Conservation (phyloP, 2,888 invertebrate genomes). For the Ernsta delagoae region DNA sequence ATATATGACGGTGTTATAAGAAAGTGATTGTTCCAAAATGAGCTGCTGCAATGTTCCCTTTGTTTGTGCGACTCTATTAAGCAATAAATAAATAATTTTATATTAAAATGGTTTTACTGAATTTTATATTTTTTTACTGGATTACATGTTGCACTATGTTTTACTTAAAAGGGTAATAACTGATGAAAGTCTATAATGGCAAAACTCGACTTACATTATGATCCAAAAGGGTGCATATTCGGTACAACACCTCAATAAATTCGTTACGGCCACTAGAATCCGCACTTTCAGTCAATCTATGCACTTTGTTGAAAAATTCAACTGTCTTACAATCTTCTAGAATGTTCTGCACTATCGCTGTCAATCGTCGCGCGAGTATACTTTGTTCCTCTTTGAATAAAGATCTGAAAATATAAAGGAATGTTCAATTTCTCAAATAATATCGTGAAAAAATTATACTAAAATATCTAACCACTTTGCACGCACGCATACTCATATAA, state of each 20-base stretch:
- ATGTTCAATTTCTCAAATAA: background rate
- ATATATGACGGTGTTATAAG: too few relatives aligned
- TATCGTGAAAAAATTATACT: too few relatives aligned
- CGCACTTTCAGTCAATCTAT: background rate
- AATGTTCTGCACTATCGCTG: constrained; percentile 52
- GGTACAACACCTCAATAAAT: constrained; percentile 51
- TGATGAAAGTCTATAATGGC: too few relatives aligned
- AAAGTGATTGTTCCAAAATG: too few relatives aligned
- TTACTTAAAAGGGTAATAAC: too few relatives aligned
- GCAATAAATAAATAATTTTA: too few relatives aligned
- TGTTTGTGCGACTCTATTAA: too few relatives aligned
- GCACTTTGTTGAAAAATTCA: background rate
- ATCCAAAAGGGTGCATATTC: constrained; percentile 64
- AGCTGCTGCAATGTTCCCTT: too few relatives aligned
- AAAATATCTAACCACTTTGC: too few relatives aligned
- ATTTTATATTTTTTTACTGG: too few relatives aligned
- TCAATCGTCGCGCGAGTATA: constrained; percentile 58
- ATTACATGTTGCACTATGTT: too few relatives aligned
- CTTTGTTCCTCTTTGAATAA: constrained; percentile 73
- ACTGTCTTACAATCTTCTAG: constrained; percentile 48
- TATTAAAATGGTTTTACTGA: too few relatives aligned
- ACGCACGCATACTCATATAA: background rate
- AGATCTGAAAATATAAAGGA: constrained; percentile 52
- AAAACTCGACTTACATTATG: constrained; percentile 46
- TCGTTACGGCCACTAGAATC: constrained; percentile 17